These are phyloP conservation scores for Mionectes olivaceus DNA, from an alignment of 2,797 vertebrate species.

Conservation along the genomic window DNA sequence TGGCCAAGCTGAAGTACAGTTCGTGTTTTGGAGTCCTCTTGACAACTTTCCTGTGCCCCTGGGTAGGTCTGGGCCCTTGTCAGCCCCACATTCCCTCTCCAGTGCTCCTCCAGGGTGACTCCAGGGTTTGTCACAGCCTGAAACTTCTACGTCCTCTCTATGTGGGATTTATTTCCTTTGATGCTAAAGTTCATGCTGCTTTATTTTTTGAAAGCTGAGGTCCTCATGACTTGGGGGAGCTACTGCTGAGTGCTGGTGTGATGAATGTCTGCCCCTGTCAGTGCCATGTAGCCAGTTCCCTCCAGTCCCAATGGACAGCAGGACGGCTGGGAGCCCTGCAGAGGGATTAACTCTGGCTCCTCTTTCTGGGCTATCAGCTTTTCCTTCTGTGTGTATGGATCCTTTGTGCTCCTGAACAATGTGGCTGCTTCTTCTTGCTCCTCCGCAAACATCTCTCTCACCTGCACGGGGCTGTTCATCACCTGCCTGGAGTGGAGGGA, in stretches of 20 bases:
- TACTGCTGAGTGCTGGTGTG: not conserved
- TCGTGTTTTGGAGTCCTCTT: not conserved
- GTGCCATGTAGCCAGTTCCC: not conserved
- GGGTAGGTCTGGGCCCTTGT: not conserved
- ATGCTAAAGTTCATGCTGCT: not conserved
- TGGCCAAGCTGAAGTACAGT: not conserved
- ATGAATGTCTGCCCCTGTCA: not conserved
- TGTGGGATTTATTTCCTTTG: not conserved
- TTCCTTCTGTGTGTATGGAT: not conserved
- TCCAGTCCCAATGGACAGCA: rapidly evolving
- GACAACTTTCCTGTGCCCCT: not conserved
- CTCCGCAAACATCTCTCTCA: not conserved
- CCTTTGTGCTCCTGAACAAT: not conserved
- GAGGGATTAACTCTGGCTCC: not conserved
- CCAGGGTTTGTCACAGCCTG: not conserved
- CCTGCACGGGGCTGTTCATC: not conserved
- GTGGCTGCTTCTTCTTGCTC: not conserved
- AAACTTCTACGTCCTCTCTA: not conserved
- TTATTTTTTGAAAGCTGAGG: not conserved
- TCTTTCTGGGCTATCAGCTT: not conserved
- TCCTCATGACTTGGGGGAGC: not conserved
- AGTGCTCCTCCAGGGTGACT: not conserved
- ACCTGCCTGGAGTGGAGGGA: not conserved
- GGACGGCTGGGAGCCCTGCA: not conserved
- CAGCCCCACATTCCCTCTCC: not conserved